These are phyloP conservation scores for Plemyria rubiginata DNA, from an alignment of 2,888 invertebrate genomes.

Conservation along the genomic window DNA sequence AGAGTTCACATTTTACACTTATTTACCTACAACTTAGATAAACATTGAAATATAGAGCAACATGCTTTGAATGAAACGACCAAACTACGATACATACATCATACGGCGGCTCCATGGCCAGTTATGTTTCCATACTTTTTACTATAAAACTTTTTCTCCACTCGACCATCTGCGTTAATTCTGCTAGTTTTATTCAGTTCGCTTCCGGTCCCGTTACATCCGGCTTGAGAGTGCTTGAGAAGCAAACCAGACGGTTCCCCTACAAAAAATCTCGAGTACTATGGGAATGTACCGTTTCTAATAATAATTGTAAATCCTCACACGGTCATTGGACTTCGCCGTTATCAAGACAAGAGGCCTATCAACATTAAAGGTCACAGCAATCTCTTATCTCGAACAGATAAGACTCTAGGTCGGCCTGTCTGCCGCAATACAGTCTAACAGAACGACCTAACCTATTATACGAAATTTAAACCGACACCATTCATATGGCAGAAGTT, in stretches of 20 bases:
- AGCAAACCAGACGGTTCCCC: constrained; percentile 57
- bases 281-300: constrained; percentile 53
- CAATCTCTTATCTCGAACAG: constrained; percentile 75
- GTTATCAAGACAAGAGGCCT: constrained; percentile 71
- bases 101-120: constrained; percentile 43
- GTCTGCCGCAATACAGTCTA: constrained; percentile 65
- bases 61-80: no score
- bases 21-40: background rate
- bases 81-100: constrained; percentile 16
- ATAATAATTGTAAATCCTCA: constrained; percentile 51
- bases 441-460: constrained; percentile 42
- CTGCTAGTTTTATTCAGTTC: constrained; percentile 63
- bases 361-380: constrained; percentile 78
- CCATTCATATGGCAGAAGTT: constrained; percentile 51
- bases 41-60: no score
- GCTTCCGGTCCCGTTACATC: constrained; percentile 79
- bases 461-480: constrained; percentile 41
- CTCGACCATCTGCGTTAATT: constrained; percentile 66
- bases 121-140: constrained; percentile 48
- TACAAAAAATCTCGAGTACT: constrained; percentile 49
- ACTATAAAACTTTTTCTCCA: constrained; percentile 54
- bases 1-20: no score
- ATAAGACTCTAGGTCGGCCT: constrained; percentile 75
- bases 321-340: constrained; percentile 79
- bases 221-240: constrained; percentile 73